Conservation (phyloP, 2,888 invertebrate species). For the Acrocera orbiculus region DNA sequence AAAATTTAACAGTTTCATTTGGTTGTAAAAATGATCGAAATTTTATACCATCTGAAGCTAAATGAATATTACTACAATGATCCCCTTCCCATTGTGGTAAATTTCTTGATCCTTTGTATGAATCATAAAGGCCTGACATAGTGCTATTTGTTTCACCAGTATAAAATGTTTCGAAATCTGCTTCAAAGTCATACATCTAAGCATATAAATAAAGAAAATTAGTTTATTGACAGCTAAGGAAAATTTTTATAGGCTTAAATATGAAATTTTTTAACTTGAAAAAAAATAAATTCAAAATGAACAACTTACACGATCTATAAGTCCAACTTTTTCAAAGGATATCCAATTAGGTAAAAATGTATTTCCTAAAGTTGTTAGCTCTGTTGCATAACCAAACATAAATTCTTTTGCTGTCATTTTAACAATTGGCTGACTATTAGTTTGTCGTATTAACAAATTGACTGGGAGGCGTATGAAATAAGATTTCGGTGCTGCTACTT, state of each 20-base stretch:
- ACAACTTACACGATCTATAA: constrained; percentile 64
- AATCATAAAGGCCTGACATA: constrained; percentile 53
- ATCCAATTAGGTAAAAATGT: constrained; percentile 70
- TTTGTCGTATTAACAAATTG: constrained; percentile 49
- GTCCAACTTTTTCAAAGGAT: constrained; percentile 68
- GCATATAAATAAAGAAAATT: constrained; percentile 5
- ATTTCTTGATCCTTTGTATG: constrained; percentile 51
- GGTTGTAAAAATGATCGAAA: constrained; percentile 52
- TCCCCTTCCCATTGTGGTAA: constrained; percentile 61
- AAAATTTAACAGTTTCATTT: constrained; percentile 57
- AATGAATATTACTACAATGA: constrained; percentile 57
- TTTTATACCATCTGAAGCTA: constrained; percentile 72
- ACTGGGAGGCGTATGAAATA: constrained; percentile 49
- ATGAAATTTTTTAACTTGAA: no score
- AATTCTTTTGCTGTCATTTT: constrained; percentile 71
- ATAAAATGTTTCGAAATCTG: constrained; percentile 60
- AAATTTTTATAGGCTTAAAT: not conserved
- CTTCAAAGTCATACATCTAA: constrained; percentile 76
- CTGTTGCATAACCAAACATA: constrained; percentile 76
- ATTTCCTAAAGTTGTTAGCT: constrained; percentile 66
- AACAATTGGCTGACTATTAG: constrained; percentile 51
- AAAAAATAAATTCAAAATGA: not conserved
- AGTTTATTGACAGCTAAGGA: not conserved
- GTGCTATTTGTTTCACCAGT: constrained; percentile 48
- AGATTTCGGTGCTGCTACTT: constrained; percentile 49